Evolutionary conservation across 2,888 invertebrate genomes (phyloP).

Genomic region (Prosapia bicincta): DNA sequence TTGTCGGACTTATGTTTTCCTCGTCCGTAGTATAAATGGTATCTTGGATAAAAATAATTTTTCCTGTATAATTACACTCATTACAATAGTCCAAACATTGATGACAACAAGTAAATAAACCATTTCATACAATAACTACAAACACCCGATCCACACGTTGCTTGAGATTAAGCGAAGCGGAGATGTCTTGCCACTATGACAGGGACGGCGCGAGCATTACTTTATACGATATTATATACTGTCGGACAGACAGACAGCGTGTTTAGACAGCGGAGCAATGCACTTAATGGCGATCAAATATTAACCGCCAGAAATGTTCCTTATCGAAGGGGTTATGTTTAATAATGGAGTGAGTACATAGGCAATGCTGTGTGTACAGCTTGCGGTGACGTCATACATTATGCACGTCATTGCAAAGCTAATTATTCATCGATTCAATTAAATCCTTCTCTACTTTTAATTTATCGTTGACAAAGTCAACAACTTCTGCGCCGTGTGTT

Average conservation of each 20-base stretch:
- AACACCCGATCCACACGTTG: too few species aligned
- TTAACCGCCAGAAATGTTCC: not conserved
- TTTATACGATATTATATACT: not conserved
- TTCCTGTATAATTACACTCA: too few species aligned
- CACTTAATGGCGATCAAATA: not conserved
- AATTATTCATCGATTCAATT: slow-evolving; percentile 2
- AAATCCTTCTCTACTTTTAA: not conserved
- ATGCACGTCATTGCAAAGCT: not conserved
- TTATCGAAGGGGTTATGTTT: not conserved
- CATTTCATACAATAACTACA: too few species aligned
- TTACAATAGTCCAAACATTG: too few species aligned
- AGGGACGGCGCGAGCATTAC: not conserved
- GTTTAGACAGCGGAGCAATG: not conserved
- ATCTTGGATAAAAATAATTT: too few species aligned
- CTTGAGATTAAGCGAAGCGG: too few species aligned
- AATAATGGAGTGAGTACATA: not conserved
- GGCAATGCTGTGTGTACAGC: not conserved
- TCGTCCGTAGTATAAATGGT: too few species aligned
- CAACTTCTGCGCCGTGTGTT: not conserved
- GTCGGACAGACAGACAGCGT: not conserved
- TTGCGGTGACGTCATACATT: not conserved
- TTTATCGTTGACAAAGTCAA: not conserved
- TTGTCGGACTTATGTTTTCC: too few species aligned
- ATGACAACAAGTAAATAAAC: too few species aligned
- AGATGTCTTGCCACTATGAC: too few species aligned